Base-by-base conservation (phyloP, 2,888 invertebrate genomes). In the Conchocele bisecta region DNA sequence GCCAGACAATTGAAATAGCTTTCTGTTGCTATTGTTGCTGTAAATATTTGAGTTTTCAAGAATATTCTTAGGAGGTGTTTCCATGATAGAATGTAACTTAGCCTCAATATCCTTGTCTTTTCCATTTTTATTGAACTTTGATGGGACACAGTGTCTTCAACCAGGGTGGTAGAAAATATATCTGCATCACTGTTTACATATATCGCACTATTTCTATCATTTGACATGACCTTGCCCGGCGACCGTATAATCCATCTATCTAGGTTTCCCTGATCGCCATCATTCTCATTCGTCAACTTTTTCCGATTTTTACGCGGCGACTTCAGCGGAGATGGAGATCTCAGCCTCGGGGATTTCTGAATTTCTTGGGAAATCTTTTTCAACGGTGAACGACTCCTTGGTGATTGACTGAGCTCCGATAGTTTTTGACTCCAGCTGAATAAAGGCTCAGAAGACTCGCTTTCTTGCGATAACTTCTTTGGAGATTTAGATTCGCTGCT, bases 61-160 rank as follows among this genome's bases (percentile, higher is more conserved):
- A 41, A 69, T 51, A 53, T 75, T 57, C 20, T 78, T 84, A 0
- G 76, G 74, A 15, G 85, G 86, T 3, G 85, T 86, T 76, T 84
- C 84, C 60, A 77, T 71, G n/a, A 87, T 68, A 0, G 84, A 80
- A 3, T 70, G 63, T 1, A 57, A 59, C 17, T 53, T 51, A 9
- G 15, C 3, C 29, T 44, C 37, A 17, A 35, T 48, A 20, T 37
- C 37, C n/a, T 17, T 33, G 20, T 53, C 54, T 44, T 54, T 28
- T 20, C n/a, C 56, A 22, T 53, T 63, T 54, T 59, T 37, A 1
- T 26, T 46, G 44, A 80, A 71, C 44, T 82, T 83, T n/a, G 71
- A 66, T 6, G 87, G 87, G 86, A 86, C 53, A 84, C 85, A 1
- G 87, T 87, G 53, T 88, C 88, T 60, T 87, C 87, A 9, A 86